Percentiles rank a stretch among this genome's conserved stretches.
phyloP scores from a whole-genome alignment of 2,113 vertebrate species.

The Azemiops feae region DNA sequence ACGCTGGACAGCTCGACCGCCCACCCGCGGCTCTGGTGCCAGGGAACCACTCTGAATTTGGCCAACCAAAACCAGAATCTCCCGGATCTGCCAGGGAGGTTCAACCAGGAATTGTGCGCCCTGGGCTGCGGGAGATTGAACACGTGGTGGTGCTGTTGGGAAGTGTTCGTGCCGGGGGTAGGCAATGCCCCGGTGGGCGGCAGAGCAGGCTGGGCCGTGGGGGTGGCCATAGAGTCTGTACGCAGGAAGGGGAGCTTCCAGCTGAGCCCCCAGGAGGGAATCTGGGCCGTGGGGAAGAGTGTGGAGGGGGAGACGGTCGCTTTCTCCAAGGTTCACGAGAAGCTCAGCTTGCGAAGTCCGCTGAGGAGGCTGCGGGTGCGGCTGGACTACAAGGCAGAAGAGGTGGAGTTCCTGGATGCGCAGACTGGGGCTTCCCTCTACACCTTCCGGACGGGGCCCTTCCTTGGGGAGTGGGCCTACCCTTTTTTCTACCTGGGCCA shows the following conservation, averaged over 20 bases:
- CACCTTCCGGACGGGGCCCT: background rate
- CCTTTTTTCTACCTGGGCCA: background rate
- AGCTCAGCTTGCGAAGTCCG: rapidly evolving
- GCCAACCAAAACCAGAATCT: rapidly evolving
- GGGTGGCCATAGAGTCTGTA: too few species aligned
- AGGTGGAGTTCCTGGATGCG: background rate
- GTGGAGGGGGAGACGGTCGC: rapidly evolving
- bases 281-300: too few species aligned
- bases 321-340: rapidly evolving
- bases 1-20: rapidly evolving
- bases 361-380: background rate
- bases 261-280: too few species aligned
- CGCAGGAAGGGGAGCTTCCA: too few species aligned
- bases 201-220: too few species aligned
- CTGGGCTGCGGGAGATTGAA: too few species aligned
- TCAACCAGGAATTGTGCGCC: background rate
- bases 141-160: too few species aligned
- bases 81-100: background rate
- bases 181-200: too few species aligned
- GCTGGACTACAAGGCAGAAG: background rate
- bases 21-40: background rate
- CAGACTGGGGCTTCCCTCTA: rapidly evolving
- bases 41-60: rapidly evolving
- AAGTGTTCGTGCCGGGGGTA: too few species aligned
- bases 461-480: background rate